Evolutionary conservation across 2,797 vertebrate species (phyloP).

Genomic region (Diceros bicornis): DNA sequence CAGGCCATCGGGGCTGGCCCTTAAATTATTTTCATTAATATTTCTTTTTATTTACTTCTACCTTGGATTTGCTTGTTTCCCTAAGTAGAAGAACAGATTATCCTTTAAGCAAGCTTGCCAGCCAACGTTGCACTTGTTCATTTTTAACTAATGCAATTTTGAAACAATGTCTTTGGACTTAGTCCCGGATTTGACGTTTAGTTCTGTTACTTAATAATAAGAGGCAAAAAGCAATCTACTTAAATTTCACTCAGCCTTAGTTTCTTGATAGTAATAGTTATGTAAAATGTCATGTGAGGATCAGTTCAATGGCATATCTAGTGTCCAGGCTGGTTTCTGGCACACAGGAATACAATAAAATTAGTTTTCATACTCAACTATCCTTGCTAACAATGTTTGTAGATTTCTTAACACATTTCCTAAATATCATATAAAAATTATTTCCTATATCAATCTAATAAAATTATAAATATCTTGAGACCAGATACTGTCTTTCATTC

Average conservation of each 20-base stretch:
- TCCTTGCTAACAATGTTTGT: background rate
- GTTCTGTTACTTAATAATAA: background rate
- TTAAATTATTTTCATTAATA: background rate
- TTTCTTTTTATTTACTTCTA: background rate
- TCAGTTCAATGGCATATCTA: background rate
- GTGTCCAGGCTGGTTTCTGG: background rate
- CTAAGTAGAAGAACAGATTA: background rate
- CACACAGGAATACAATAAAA: background rate
- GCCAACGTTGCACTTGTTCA: background rate
- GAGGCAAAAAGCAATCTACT: background rate
- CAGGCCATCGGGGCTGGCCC: too few species aligned
- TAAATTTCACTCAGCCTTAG: background rate
- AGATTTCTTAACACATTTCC: background rate
- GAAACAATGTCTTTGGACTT: background rate
- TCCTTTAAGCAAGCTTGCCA: background rate
- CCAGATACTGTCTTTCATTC: background rate
- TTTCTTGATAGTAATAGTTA: background rate
- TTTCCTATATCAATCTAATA: background rate
- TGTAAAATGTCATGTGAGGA: background rate
- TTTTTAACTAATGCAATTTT: background rate
- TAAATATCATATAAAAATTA: background rate
- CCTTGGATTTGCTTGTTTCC: background rate
- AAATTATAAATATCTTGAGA: background rate
- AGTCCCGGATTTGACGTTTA: background rate
- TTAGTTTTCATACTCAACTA: background rate